phyloP scores from a whole-genome alignment of 2,797 vertebrate species.

The Squalus acanthias region DNA sequence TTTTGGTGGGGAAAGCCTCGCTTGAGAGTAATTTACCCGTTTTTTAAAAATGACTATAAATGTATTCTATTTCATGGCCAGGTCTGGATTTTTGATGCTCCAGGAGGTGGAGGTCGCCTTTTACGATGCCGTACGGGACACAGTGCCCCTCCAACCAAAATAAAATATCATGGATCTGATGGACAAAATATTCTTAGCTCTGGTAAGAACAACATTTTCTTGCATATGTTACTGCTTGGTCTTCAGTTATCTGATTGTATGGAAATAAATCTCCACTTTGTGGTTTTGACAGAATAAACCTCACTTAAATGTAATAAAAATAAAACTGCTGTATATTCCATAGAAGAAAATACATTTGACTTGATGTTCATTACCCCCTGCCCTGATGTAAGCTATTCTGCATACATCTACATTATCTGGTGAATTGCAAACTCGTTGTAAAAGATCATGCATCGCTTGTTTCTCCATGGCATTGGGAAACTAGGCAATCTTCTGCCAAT shows the following conservation, averaged over 20 bases:
- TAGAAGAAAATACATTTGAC: background rate
- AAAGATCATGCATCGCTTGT: background rate
- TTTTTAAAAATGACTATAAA: background rate
- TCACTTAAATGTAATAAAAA: background rate
- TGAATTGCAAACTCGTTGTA: background rate
- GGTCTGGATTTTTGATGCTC: constrained; percentile 94
- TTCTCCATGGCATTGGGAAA: background rate
- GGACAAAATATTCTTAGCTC: constrained; percentile 88
- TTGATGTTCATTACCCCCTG: background rate
- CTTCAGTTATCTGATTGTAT: background rate
- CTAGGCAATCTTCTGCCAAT: background rate
- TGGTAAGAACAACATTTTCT: constrained; percentile 53
- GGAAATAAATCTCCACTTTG: background rate
- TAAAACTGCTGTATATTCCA: background rate
- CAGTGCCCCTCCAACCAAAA: constrained; percentile 77
- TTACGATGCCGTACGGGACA: constrained; percentile 79
- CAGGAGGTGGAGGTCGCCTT: constrained; percentile 74
- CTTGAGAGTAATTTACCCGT: background rate
- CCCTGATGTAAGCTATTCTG: background rate
- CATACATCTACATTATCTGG: background rate
- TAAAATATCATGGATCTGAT: constrained; percentile 75
- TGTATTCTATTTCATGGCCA: constrained; percentile 46
- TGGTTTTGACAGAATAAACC: background rate
- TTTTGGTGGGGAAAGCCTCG: background rate
- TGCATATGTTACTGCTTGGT: background rate